These are phyloP conservation scores for Proctacanthus coquilletti DNA, from an alignment of 1,140 invertebrate species.

Conservation along the genomic window DNA sequence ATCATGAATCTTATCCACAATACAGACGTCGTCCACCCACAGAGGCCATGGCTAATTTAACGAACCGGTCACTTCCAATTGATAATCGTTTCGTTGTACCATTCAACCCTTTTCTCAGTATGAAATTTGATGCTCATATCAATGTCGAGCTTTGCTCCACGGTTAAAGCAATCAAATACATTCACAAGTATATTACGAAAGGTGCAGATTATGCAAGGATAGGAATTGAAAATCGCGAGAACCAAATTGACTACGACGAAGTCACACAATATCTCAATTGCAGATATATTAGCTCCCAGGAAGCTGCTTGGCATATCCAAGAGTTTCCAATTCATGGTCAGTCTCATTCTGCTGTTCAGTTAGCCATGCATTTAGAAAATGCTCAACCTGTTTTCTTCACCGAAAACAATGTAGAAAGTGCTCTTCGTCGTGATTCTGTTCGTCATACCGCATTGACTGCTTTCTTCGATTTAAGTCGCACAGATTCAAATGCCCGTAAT, in stretches of 20 bases:
- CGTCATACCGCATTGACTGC: constrained; percentile 19
- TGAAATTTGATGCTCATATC: constrained; percentile 13
- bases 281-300: too few relatives aligned
- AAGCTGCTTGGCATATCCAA: constrained; percentile 24
- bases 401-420: constrained; percentile 13
- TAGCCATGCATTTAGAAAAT: constrained; percentile 27
- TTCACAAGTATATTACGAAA: constrained; percentile 31
- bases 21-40: constrained; percentile 24
- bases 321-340: constrained; percentile 19
- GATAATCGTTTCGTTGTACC: constrained; percentile 3
- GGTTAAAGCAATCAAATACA: constrained; percentile 27
- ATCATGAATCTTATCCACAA: constrained; percentile 29
- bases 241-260: neutral
- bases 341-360: constrained; percentile 19
- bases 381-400: constrained; percentile 27
- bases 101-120: neutral
- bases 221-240: too few relatives aligned
- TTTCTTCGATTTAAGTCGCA: constrained; percentile 26
- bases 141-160: constrained; percentile 22
- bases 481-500: constrained; percentile 10
- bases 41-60: too few relatives aligned
- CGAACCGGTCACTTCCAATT: constrained; percentile 13
- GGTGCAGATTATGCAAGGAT: constrained; percentile 12
- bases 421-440: constrained; percentile 8
- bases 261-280: constrained; percentile 15